These are phyloP conservation scores for Toxotes jaculatrix DNA, from an alignment of 2,113 vertebrate species.

Conservation along the genomic window DNA sequence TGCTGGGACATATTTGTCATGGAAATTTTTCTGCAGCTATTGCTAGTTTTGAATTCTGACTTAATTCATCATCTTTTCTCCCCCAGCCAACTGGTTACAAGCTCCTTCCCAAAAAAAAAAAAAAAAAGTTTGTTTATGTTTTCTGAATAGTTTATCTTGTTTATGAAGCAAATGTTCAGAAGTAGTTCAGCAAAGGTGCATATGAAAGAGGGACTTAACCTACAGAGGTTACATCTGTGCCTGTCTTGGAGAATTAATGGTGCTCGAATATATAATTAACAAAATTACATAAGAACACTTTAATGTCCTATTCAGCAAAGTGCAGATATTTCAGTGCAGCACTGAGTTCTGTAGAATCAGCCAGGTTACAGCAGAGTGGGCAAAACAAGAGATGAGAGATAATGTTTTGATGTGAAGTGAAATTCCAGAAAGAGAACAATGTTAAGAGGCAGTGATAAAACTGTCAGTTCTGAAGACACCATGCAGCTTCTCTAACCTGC, in stretches of 20 bases:
- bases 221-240: conserved; percentile 12
- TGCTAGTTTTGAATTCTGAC: conserved; percentile 24
- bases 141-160: conserved; percentile 6
- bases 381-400: neutral
- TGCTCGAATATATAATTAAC: conserved; percentile 24
- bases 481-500: conserved; percentile 13
- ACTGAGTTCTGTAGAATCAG: neutral
- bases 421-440: conserved; percentile 20
- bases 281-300: neutral
- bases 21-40: conserved; percentile 34
- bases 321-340: neutral
- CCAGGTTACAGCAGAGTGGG: neutral
- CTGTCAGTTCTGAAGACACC: conserved; percentile 20
- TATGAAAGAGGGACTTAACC: neutral
- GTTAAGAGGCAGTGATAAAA: neutral
- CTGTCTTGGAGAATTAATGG: conserved; percentile 13
- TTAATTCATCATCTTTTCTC: neutral
- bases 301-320: conserved; percentile 12
- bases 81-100: neutral
- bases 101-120: neutral
- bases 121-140: neutral
- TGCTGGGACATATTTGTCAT: conserved; percentile 29
- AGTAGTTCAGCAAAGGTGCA: neutral
- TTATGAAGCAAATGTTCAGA: neutral
- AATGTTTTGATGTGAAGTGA: conserved; percentile 6